A percentile compares a stretch with the other conserved stretches of the same genome.
phyloP scores from a whole-genome alignment of 1,140 invertebrate genomes.

The Anastrepha obliqua region DNA sequence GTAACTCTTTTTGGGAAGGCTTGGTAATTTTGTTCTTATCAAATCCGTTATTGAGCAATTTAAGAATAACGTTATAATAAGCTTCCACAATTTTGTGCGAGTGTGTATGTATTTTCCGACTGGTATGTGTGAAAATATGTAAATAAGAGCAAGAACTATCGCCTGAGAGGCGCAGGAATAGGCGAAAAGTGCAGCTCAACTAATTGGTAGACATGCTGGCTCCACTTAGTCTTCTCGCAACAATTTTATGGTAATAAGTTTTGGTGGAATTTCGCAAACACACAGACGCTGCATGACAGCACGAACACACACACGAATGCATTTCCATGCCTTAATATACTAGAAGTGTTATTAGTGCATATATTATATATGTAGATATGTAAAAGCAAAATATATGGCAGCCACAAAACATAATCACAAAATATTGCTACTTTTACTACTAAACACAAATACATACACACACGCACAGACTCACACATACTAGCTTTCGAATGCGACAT shows the following conservation, averaged over 20 bases:
- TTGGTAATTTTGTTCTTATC: too few relatives aligned
- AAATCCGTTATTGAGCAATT: not conserved
- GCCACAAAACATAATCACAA: conserved; percentile 16
- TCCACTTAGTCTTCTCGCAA: conserved; percentile 42
- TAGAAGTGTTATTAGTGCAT: not conserved
- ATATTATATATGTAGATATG: not conserved
- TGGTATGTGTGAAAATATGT: not conserved
- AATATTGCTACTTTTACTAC: conserved; percentile 35
- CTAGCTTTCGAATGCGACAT: not conserved
- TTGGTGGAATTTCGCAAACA: conserved; percentile 29
- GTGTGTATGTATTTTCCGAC: not conserved
- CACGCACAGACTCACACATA: not conserved
- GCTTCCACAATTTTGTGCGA: not conserved
- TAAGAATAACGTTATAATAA: not conserved
- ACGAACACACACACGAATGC: not conserved
- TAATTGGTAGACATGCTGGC: conserved; percentile 51
- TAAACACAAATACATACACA: not conserved
- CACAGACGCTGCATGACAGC: not conserved
- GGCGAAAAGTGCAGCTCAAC: conserved; percentile 1
- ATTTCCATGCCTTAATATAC: not conserved
- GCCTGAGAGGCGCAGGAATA: not conserved
- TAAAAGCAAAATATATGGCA: conserved; percentile 28
- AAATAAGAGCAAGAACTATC: not conserved
- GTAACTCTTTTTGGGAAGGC: too few relatives aligned
- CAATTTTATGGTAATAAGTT: conserved; percentile 52